Base-by-base conservation (phyloP, 2,888 invertebrate species). In the Chrysomela aeneicollis region DNA sequence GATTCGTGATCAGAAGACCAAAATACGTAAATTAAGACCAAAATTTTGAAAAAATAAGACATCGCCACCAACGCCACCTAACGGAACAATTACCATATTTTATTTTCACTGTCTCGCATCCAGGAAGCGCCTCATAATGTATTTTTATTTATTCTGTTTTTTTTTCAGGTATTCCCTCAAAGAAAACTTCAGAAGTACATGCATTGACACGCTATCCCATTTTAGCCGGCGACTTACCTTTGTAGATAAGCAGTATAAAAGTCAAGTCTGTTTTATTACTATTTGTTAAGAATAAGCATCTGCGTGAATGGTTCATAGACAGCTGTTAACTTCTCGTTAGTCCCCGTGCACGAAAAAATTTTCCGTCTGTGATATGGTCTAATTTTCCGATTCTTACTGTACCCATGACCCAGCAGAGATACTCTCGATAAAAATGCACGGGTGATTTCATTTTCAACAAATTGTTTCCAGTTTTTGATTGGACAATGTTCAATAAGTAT, bases 181-280 rank as follows among this genome's bases (percentile, higher is more conserved):
- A 21, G 59, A 59, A 58, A 19, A 47, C 47, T 57, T 32, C 58
- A 52, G 59, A 67, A 68, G 59, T 64, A 58, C 63, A 61, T 63
- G 63, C 63, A 59, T 17, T 53, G 62, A 50, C 12, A 49, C 15
- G 32, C 32, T 59, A 15, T 65, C 59, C 54, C 51, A 54, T 53
- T 52, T 65, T 69, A 65, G 64, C 57, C 55, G 67, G 65, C 55
- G 61, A 64, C 68, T 42, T 63, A 61, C 63, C 61, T 58, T 54
- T 72, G 71, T 74, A 75, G 74, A 71, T 74, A 74, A 71, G 71
- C 74, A 75, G 74, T 72, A 68, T 66, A 71, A 71, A 66, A 67
- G 70, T 70, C 69, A 66, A 73, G 68, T 68, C 69, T 66, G 64
- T 63, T 66, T 57, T 62, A 30, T 47, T 60, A 61, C 47, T 65